Evolutionary conservation across 2,888 invertebrate species (phyloP).

Genomic region (Sinodicranocentrus sp.): DNA sequence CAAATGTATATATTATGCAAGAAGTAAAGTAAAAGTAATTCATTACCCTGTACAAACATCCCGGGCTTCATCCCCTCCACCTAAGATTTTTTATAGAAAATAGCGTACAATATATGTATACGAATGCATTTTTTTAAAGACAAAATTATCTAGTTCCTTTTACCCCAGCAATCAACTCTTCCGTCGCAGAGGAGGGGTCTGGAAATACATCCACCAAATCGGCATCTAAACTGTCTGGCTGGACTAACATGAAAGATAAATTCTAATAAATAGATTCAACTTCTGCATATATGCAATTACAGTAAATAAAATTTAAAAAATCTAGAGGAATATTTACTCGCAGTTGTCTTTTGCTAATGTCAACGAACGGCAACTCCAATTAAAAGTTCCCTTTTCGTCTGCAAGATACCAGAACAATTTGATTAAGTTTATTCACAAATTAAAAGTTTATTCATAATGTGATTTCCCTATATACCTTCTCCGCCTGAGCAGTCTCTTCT

Average conservation of each 20-base stretch:
- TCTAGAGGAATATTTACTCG: conserved; percentile 58
- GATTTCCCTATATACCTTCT: conserved; percentile 67
- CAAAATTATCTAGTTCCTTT: neutral
- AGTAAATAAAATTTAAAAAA: neutral
- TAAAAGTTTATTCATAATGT: neutral
- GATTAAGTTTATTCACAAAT: neutral
- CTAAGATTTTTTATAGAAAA: conserved; percentile 23
- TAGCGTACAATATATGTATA: neutral
- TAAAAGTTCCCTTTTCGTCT: conserved; percentile 43
- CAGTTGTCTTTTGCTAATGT: conserved; percentile 43
- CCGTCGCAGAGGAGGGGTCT: conserved; percentile 69
- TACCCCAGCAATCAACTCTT: conserved; percentile 72
- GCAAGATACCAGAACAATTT: neutral
- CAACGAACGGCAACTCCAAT: conserved; percentile 36
- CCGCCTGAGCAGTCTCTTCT: conserved; percentile 70
- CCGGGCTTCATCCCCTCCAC: conserved; percentile 73
- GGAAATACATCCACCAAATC: conserved; percentile 74
- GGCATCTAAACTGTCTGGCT: conserved; percentile 66
- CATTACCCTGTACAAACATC: conserved; percentile 69
- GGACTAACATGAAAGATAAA: conserved; percentile 52
- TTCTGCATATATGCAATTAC: conserved; percentile 3
- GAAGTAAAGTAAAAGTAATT: too few relatives aligned
- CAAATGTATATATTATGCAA: too few relatives aligned
- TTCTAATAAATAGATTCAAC: conserved; percentile 4
- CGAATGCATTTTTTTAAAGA: neutral